Base-by-base conservation (phyloP, 2,888 invertebrate species). In the Biston betularia region DNA sequence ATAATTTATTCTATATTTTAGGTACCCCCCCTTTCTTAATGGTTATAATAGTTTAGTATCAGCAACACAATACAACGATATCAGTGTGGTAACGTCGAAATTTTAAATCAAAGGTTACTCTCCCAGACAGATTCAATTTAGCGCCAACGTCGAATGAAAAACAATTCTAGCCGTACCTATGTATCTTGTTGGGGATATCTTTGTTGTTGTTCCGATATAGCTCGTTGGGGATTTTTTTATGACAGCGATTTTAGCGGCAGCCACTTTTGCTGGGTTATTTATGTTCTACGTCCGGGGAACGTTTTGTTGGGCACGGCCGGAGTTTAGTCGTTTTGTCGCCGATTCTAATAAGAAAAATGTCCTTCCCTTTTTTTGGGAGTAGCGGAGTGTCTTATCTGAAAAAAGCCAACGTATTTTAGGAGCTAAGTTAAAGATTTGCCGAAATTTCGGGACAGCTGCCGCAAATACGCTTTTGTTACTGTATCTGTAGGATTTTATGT, bases 221-320 rank as follows among this genome's bases (percentile, higher is more conserved):
- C 73, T 73, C 79, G 72, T 81, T 79, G 74, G 78, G 75, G 79
- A 81, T 75, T 75, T 77, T 82, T 81, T 68, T 78, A 77, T 75
- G 69, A 69, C 72, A 70, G 66, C 77, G 67, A 74, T 73, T 75
- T 70, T 54, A 60, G 65, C 70, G 72, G 65, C 56, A 63, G 60
- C 68, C 70, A 75, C 75, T 76, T 80, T 78, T 54, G 57, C 63
- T 54, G 48, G 63, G 57, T 70, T 70, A 81, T 83, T 79, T 80
- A 72, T 79, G 75, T 79, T 69, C 42, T 48, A 65, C 61, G 72
- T 68, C 69, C 70, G 69, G 72, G 71, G 71, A 77, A 59, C 77
- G 70, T 72, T 79, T 78, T 77, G 73, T 71, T 77, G 74, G 73
- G 65, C 67, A 38, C 58, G 53, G 71, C 61, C 60, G 67, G 71